Base-by-base conservation (phyloP, 2,113 vertebrate genomes). In the Gymnorhina tibicen region DNA sequence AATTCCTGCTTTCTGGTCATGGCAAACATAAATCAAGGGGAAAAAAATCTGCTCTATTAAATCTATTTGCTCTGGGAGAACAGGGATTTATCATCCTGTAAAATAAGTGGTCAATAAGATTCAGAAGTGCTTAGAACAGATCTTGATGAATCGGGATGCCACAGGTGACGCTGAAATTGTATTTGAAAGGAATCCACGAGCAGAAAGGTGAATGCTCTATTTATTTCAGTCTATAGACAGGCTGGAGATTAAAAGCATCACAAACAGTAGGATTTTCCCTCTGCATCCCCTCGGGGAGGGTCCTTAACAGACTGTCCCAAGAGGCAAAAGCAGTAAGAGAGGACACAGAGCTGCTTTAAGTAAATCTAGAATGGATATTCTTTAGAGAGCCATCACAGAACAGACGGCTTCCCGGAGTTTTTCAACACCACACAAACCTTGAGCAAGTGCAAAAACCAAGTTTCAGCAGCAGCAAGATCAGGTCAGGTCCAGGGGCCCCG, bases 21-120 rank as follows among this genome's bases (percentile, higher is more conserved):
- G 74, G 68, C 95, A 41, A 42, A 84, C 89, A 93, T 97, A 95
- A 98, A 97, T 96, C 97, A 97, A 94, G 93, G 91, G 87, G 10
- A 56, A 87, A 90, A 92, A 95, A 92, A 87, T 23, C 60, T 42
- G 79, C 66, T 88, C 79, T 37, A 87, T 95, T 87, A 78, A 96
- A 94, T 72, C 94, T 90, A 37, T 84, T 87, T 91, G 85, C 85
- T 66, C 86, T 93, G 80, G 49, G 94, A 96, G 88, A 93, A 96
- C 2, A 83, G 81, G 92, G 97, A 97, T 95, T 96, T 87, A 92
- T 95, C 91, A 89, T 85, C 89, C 93, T 94, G 86, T 88, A 84
- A 95, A 67, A 53, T 63, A 94, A 56, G 42, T 42, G 83, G 90
- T 97, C 92, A 94, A 82, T 96, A 89, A 93, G 88, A 96, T 76